Evolutionary conservation across 2,888 invertebrate species (phyloP), one percentile per base, ranked within the genome.

Genomic region (Caenorhabditis wallacei): DNA sequence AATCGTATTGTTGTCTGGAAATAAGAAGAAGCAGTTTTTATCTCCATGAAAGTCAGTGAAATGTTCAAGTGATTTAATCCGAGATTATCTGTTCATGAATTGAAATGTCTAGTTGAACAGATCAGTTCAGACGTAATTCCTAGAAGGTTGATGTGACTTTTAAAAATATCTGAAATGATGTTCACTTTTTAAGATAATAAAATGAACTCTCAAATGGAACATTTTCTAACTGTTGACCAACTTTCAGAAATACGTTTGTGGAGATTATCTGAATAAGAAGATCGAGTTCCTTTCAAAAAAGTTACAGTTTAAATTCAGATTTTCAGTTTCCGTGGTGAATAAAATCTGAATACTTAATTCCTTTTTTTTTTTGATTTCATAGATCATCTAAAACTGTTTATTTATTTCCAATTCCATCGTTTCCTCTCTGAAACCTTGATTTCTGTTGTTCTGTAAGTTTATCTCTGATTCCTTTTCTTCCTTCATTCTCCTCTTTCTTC

Each of bases 391-490:
- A 22, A 11, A 16, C 16, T 35, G 20, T 51, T 35, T 51, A 5
- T 13, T 13, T 51, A 3, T 56, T 18, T n/a, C 37, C 18, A 10
- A 11, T 56, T 43, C 24, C 30, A 1, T 30, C 43, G 35, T 59
- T 51, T 46, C 10, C 13, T 16, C 24, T 43, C 37, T 37, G n/a
- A 51, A n/a, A 37, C 30, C 26, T 30, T 46, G 51, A 69, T 40
- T 54, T 68, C n/a, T 43, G 20, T 43, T 22, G 51, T 46, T 46
- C 46, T 26, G 46, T 20, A 24, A 74, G 64, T 53, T 76, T 69
- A 68, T 76, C 76, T 61, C 40, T 69, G 53, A 69, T 68, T 68
- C 53, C 22, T 48, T 13, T 48, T n/a, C 4, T 20, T 22, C 16
- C 18, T n/a, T 11, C 8, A 30, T 30, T 30, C 30, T 30, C 30